Base-by-base conservation (phyloP, 2,888 invertebrate species). In the Adineta ricciae region DNA sequence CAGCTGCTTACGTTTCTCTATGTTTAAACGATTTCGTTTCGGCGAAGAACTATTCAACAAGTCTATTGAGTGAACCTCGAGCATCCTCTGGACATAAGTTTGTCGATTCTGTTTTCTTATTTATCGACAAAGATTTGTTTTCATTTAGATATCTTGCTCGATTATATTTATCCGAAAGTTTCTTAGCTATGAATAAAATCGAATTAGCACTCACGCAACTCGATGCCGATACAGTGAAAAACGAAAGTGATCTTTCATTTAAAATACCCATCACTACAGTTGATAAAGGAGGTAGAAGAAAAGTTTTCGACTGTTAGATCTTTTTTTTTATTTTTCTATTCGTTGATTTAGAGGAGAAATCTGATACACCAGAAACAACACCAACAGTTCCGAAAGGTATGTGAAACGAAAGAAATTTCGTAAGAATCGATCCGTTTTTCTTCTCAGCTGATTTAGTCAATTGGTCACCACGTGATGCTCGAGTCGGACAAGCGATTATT, bases 11-110 rank as follows among this genome's bases (percentile, higher is more conserved):
- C 90, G 94, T 96, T 9, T 92, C 94, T 21, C 90, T 97, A 11
- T 94, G 95, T 88, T 91, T 96, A 46, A 95, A 95, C 84, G 95
- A 97, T 90, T 94, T 94, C 86, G 91, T 94, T 24, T 91, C 94
- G 84, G 94, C 96, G 1, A 91, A 95, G 83, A 93, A 94, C 89
- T 93, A 94, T 91, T 94, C 95, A 0, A 93, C 93, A 88, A 93
- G 93, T 38, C 91, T 96, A 56, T 91, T 96, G 21, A 92, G 92
- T 85, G 93, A 95, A 88, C 93, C 94, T 41, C 93, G 93, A 87
- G 89, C 94, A 56, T 93, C 94, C 1, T 93, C 93, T 86, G 93
- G 93, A 32, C 93, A 94, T 88, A 93, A 92, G 93, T 93, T 90
- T 89, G 90, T 86, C n/a, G n/a, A n/a, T n/a, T n/a, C n/a, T n/a